Conservation (phyloP, 2,888 invertebrate species). For the Cataglyphis livida region DNA sequence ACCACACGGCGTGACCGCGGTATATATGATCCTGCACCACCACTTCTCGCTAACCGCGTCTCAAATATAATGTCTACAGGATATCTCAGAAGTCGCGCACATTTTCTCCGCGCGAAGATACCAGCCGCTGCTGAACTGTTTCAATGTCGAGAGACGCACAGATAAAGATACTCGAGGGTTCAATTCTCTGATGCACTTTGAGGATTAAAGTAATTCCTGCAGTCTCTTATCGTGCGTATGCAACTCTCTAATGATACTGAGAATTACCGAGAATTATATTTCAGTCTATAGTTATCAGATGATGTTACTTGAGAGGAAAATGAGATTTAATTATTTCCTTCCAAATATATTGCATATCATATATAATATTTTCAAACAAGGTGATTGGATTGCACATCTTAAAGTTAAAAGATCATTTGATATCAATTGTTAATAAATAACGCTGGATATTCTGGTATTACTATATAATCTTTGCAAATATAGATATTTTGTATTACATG, state of each 20-base stretch:
- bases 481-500: neutral
- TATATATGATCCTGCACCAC: constrained; percentile 63
- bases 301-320: neutral
- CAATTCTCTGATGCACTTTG: constrained; percentile 21
- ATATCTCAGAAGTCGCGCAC: constrained; percentile 42
- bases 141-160: constrained; percentile 20
- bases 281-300: constrained; percentile 15
- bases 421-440: constrained; percentile 1
- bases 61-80: constrained; percentile 58
- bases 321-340: neutral
- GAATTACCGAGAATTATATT: constrained; percentile 19
- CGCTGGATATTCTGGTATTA: neutral
- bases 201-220: constrained; percentile 21
- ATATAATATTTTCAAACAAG: neutral
- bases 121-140: neutral
- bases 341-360: neutral
- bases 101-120: constrained; percentile 2
- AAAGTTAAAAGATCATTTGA: constrained; percentile 1
- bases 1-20: constrained; percentile 64
- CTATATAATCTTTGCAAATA: neutral
- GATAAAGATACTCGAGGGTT: constrained; percentile 27
- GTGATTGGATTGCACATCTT: constrained; percentile 12
- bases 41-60: constrained; percentile 69
- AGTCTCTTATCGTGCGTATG: constrained; percentile 25
- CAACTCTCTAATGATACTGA: neutral